Evolutionary conservation across 2,113 vertebrate species (phyloP).

Genomic region (Salvelinus namaycush): DNA sequence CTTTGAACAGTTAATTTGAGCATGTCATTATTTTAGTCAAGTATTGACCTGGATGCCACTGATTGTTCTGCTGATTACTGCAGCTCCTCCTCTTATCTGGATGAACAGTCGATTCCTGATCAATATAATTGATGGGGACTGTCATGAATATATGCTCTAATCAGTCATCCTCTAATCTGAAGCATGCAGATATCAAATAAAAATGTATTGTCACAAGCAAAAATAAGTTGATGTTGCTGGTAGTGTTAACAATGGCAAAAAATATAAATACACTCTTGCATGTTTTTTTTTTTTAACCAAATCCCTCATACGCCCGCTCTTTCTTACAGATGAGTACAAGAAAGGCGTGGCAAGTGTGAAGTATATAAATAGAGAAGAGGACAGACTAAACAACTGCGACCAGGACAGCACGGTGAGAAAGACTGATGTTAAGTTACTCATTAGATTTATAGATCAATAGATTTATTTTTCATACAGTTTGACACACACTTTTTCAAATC

Average conservation of each 20-base stretch:
- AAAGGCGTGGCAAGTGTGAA: slow-evolving; percentile 95
- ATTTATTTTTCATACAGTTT: background rate
- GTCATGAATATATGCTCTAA: too few species aligned
- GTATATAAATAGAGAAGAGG: slow-evolving; percentile 80
- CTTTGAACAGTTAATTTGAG: slow-evolving; percentile 44
- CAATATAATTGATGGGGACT: too few species aligned
- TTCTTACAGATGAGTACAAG: slow-evolving; percentile 89
- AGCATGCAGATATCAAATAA: too few species aligned
- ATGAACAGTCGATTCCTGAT: background rate
- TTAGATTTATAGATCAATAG: background rate
- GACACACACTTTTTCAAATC: background rate
- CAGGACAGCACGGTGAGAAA: slow-evolving; percentile 79
- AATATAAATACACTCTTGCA: too few species aligned
- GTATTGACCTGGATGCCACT: slow-evolving; percentile 33
- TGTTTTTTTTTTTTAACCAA: background rate
- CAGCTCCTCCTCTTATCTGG: background rate
- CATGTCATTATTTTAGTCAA: slow-evolving; percentile 55
- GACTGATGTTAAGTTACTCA: background rate
- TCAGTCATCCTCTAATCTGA: too few species aligned
- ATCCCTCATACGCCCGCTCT: background rate
- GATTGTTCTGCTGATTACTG: slow-evolving; percentile 6
- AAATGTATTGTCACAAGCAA: too few species aligned
- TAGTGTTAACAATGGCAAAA: too few species aligned
- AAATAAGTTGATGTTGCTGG: too few species aligned
- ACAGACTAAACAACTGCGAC: slow-evolving; percentile 75